phyloP scores from a whole-genome alignment of 2,797 vertebrate genomes.

The Cheirogaleus major region DNA sequence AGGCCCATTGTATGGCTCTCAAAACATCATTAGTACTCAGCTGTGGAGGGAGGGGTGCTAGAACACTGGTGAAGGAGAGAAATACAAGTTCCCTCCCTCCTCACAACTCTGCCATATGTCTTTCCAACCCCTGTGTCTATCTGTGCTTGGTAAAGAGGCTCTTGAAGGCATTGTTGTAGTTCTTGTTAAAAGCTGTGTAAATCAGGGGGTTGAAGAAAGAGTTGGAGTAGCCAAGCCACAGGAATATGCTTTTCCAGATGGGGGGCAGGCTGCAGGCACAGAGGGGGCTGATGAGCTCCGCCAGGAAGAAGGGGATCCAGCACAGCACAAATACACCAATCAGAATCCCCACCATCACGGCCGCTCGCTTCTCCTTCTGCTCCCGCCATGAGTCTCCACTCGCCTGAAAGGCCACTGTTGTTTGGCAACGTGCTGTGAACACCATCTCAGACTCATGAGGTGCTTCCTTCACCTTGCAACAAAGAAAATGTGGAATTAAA shows the following conservation, averaged over 20 bases:
- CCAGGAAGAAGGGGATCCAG: conserved; percentile 93
- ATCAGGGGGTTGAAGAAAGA: conserved; percentile 94
- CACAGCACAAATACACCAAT: conserved; percentile 91
- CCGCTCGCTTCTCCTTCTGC: conserved; percentile 83
- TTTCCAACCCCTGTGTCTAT: conserved; percentile 31
- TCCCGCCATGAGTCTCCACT: conserved; percentile 82
- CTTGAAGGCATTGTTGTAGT: conserved; percentile 92
- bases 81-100: not conserved
- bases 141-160: conserved; percentile 89
- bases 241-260: conserved; percentile 88
- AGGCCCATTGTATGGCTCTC: not conserved
- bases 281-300: conserved; percentile 87
- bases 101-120: not conserved
- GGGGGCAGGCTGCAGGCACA: conserved; percentile 86
- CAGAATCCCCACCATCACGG: conserved; percentile 91
- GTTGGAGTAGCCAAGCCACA: conserved; percentile 94
- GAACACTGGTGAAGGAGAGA: no score
- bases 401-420: conserved; percentile 77
- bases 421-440: conserved; percentile 70
- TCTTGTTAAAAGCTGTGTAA: conserved; percentile 94
- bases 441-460: conserved; percentile 79
- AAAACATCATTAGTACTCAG: not conserved
- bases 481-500: conserved; percentile 39
- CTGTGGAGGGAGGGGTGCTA: no score
- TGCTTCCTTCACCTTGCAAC: conserved; percentile 81